Base-by-base conservation (phyloP, 1,140 invertebrate genomes). In the Platyscapa corneri region DNA sequence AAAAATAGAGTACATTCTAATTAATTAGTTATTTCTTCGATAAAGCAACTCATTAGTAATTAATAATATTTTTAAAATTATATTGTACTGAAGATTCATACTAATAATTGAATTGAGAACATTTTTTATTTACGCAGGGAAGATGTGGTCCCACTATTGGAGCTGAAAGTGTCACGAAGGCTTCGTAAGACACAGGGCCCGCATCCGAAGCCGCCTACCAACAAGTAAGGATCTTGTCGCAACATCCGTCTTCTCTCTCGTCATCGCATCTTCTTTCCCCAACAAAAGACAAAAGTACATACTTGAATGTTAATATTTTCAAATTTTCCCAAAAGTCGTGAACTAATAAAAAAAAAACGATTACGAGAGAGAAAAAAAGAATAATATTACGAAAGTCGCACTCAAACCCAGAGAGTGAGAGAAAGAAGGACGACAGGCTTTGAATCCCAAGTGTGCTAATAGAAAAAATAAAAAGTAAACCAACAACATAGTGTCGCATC, bases 121-220 rank as follows among this genome's bases (percentile, higher is more conserved):
- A 42, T 27, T 23, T 80, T 80, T 65, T 12, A n/a, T 23, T 16
- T 46, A 92, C 92, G 23, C 89, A 93, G 92, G 82, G 86, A 92
- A 89, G 90, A 93, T 91, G 91, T 87, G 90, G 90, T 86, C 89
- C 89, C 88, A 82, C 86, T 90, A 88, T 70, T 91, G 92, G 90
- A 93, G 90, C 89, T 93, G 90, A 93, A 86, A 91, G 89, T 91
- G 74, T 89, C 89, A 78, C 90, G 91, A 77, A 91, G 90, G 90
- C 89, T 92, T 87, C 89, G 89, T 86, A 91, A 90, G 78, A 90
- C 88, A 76, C 87, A 88, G 86, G 90, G 82, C 82, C 90, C 90
- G 76, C 88, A 89, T 85, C 89, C 89, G 14, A 88, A 86, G 88
- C 78, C 86, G 74, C 90, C 91, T 75, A 90, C 88, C 81, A 92